Percentiles rank a stretch among this genome's conserved stretches.
Evolutionary conservation across 2,888 invertebrate genomes (phyloP).

Genomic region (Agrochola lota): DNA sequence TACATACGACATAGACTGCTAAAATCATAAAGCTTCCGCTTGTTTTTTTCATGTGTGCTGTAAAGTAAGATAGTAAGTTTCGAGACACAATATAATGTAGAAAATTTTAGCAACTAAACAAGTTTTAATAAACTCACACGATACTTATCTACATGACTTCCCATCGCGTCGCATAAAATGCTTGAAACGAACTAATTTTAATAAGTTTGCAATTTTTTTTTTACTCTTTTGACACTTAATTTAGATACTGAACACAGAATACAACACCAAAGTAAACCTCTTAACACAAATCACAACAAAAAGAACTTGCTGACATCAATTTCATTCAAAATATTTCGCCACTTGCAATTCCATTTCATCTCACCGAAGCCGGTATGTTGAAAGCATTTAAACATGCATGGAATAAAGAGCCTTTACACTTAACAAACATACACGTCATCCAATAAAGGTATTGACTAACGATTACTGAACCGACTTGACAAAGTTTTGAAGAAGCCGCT

Average conservation of each 20-base stretch:
- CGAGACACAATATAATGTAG: too few species aligned
- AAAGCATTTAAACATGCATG: conserved; percentile 67
- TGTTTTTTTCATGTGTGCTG: too few species aligned
- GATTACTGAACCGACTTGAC: conserved; percentile 69
- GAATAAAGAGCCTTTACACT: conserved; percentile 65
- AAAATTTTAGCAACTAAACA: too few species aligned
- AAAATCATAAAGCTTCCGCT: too few species aligned
- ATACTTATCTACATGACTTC: too few species aligned
- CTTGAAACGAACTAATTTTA: background rate
- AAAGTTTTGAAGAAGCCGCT: conserved; percentile 68
- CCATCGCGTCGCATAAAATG: background rate
- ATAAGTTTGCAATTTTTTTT: too few species aligned
- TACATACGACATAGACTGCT: too few species aligned
- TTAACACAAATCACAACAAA: conserved; percentile 38
- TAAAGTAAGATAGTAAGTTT: too few species aligned
- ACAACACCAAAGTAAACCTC: conserved; percentile 21
- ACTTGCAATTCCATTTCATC: conserved; percentile 53
- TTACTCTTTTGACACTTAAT: conserved; percentile 3
- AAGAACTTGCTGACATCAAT: conserved; percentile 50
- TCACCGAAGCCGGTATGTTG: conserved; percentile 62
- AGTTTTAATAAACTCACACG: too few species aligned
- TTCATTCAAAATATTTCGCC: conserved; percentile 64
- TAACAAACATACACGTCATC: conserved; percentile 74
- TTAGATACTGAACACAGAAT: conserved; percentile 7
- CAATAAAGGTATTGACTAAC: conserved; percentile 69